Evolutionary conservation across 2,113 vertebrate species (phyloP).

Genomic region (human (Homo sapiens)): GRCh38 chr1:87185001-87185500

Average conservation of each 20-base stretch:
- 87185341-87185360: neutral
- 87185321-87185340: neutral
- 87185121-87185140: neutral
- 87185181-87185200: neutral
- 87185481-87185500: conserved; percentile 3
- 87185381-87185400: neutral
- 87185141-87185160: neutral
- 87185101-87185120: neutral
- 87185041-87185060: neutral
- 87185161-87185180: neutral
- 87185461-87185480: neutral
- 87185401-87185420: neutral
- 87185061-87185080: neutral
- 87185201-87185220: neutral
- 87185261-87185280: neutral
- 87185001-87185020: neutral
- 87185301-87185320: neutral
- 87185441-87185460: neutral
- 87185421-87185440: neutral
- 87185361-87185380: neutral
- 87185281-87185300: neutral
- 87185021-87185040: neutral
- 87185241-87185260: neutral
- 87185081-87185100: neutral
- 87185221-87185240: neutral